phyloP scores from a whole-genome alignment of 2,113 vertebrate species.

The Rhegmatorhina hoffmannsi region DNA sequence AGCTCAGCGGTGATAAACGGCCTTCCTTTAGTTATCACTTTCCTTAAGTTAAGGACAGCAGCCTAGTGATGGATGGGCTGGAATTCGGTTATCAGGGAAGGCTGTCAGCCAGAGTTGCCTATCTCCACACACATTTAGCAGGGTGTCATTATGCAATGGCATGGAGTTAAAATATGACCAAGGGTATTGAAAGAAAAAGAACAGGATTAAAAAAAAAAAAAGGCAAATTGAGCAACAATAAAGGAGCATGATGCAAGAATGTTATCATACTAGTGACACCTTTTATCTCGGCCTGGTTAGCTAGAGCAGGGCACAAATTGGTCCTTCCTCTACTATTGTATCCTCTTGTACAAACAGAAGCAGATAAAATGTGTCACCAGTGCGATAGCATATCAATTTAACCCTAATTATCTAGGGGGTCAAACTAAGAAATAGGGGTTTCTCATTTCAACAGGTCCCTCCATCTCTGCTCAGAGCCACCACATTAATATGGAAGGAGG shows the following conservation, averaged over 20 bases:
- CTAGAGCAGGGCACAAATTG: slow-evolving; percentile 77
- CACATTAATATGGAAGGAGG: slow-evolving; percentile 53
- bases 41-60: slow-evolving; percentile 80
- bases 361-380: slow-evolving; percentile 82
- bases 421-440: slow-evolving; percentile 81
- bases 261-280: slow-evolving; percentile 82
- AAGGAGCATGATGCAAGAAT: slow-evolving; percentile 70
- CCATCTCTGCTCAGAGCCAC: slow-evolving; percentile 62
- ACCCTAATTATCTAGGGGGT: slow-evolving; percentile 85
- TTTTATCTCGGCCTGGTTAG: slow-evolving; percentile 80
- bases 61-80: slow-evolving; percentile 80
- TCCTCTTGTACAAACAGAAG: slow-evolving; percentile 83
- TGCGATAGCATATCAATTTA: slow-evolving; percentile 82
- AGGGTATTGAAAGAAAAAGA: slow-evolving; percentile 77
- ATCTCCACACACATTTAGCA: slow-evolving; percentile 81
- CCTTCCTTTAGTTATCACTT: slow-evolving; percentile 78
- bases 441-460: slow-evolving; percentile 83
- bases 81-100: slow-evolving; percentile 82
- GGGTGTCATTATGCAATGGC: slow-evolving; percentile 83
- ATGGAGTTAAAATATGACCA: slow-evolving; percentile 83
- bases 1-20: slow-evolving; percentile 78
- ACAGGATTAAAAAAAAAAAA: slow-evolving; percentile 65
- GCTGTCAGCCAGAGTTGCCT: slow-evolving; percentile 83
- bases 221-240: slow-evolving; percentile 83
- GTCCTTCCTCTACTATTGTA: slow-evolving; percentile 81